phyloP scores from a whole-genome alignment of 2,113 vertebrate species.

The Aegotheles bennettii region DNA sequence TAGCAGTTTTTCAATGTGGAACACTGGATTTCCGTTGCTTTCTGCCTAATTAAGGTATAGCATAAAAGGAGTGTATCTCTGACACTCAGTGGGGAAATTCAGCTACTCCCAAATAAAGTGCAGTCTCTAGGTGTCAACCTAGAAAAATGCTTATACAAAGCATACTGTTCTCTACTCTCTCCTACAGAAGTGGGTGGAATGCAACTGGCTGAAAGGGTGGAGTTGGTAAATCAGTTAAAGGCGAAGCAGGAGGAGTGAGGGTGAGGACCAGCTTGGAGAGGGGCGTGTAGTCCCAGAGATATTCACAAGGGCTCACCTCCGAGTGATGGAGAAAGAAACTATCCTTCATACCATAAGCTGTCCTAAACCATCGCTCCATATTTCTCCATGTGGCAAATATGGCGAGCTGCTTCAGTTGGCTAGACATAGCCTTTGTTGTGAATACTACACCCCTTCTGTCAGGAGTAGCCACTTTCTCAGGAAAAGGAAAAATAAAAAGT shows the following conservation, averaged over 20 bases:
- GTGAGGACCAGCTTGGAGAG: not conserved
- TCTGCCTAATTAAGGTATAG: not conserved
- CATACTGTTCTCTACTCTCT: not conserved
- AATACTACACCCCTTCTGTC: too few relatives aligned
- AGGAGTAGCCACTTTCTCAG: not conserved
- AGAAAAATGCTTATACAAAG: not conserved
- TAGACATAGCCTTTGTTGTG: not conserved
- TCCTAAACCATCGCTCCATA: not conserved
- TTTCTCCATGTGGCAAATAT: rapidly evolving
- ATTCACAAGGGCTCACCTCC: not conserved
- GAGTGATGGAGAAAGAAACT: too few relatives aligned
- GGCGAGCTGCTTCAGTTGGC: not conserved
- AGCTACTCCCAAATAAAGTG: not conserved
- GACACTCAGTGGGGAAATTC: not conserved
- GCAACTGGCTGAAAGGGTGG: not conserved
- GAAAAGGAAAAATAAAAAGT: not conserved
- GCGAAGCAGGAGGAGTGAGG: not conserved
- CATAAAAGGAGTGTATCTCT: not conserved
- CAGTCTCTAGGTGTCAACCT: not conserved
- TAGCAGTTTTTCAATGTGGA: not conserved
- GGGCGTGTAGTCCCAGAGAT: not conserved
- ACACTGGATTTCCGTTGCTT: not conserved
- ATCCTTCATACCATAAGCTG: not conserved
- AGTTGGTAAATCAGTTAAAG: not conserved
- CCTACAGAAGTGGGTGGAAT: not conserved